A percentile compares a stretch with the other conserved stretches of the same genome.
These are phyloP conservation scores for human (Homo sapiens) DNA, from an alignment of 2,113 vertebrate genomes.

Conservation along the genomic window DNA sequence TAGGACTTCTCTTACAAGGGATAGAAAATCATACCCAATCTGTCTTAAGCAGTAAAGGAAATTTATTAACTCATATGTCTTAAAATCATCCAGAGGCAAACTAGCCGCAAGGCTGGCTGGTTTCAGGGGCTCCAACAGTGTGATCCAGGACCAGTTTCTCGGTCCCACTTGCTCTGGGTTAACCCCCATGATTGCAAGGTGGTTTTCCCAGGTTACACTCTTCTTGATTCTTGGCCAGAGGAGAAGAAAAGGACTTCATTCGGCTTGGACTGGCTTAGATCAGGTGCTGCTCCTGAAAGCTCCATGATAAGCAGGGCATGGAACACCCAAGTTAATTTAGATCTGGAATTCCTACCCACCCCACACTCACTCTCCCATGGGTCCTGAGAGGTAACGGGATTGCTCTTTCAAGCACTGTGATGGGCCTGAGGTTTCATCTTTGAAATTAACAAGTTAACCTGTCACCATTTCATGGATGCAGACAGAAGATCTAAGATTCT, in stretches of 20 bases:
- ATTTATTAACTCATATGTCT: background rate
- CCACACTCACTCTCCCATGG: background rate
- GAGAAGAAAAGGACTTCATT: background rate
- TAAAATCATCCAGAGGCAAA: background rate
- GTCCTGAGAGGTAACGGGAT: background rate
- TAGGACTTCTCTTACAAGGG: background rate
- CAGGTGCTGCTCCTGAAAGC: background rate
- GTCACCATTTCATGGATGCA: background rate
- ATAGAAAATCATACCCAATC: background rate
- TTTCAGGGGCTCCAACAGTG: background rate
- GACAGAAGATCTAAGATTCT: background rate
- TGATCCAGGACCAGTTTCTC: background rate
- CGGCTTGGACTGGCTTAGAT: background rate
- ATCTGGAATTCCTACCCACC: background rate
- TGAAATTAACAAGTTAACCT: background rate
- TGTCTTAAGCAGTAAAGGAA: background rate
- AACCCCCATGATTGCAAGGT: background rate
- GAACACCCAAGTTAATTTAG: background rate
- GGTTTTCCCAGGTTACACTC: background rate
- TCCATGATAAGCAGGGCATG: background rate
- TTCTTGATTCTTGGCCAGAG: background rate
- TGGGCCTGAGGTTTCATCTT: background rate
- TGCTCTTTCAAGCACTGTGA: background rate
- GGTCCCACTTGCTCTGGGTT: background rate
- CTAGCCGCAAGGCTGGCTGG: background rate